Evolutionary conservation across 1,140 invertebrate species (phyloP), one percentile per base, ranked within the genome.

Genomic region (Nixonia krombeini): DNA sequence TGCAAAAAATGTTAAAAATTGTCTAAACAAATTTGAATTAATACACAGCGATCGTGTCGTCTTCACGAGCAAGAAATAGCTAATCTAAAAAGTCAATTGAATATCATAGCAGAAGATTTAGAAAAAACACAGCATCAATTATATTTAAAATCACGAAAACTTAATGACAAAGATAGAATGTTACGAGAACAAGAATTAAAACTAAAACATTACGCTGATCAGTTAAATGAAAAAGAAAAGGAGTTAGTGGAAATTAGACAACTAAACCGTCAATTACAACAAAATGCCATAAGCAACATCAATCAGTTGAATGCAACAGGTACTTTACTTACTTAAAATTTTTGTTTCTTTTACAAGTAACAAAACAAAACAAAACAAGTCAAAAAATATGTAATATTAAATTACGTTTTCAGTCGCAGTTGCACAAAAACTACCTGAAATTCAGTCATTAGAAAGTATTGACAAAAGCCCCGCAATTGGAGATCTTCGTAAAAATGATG

Each of bases 141-240:
- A 38, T 50, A 38, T 17, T 2, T 50, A 16, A 37, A 15, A 17
- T 15, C 46, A 5, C 31, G 21, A 9, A 50, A 38, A 10, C 33
- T 50, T 5, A 38, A n/a, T 8, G 46, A 50, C 10, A 50, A 50
- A 8, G 46, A 50, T 13, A 50, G 10, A 16, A 15, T 40, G 10
- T 16, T 50, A 16, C 35, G 35, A 16, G 21, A 38, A 15, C 18
- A 37, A 16, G 31, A 38, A n/a, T 17, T 26, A n/a, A 50, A 38
- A 8, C 12, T 50, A 15, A 50, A 50, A 17, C 25, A 26, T 7
- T 50, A 26, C 13, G n/a, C 21, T 15, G 46, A 50, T 9, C 33
- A 50, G n/a, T 13, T 50, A 9, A 50, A 50, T 7, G 46, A 50
- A 10, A 50, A 50, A 18, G 46, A 50, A 15, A 50, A 50, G n/a